Evolutionary conservation across 2,888 invertebrate genomes (phyloP).

Genomic region (Hirtodrosophila trivittata): DNA sequence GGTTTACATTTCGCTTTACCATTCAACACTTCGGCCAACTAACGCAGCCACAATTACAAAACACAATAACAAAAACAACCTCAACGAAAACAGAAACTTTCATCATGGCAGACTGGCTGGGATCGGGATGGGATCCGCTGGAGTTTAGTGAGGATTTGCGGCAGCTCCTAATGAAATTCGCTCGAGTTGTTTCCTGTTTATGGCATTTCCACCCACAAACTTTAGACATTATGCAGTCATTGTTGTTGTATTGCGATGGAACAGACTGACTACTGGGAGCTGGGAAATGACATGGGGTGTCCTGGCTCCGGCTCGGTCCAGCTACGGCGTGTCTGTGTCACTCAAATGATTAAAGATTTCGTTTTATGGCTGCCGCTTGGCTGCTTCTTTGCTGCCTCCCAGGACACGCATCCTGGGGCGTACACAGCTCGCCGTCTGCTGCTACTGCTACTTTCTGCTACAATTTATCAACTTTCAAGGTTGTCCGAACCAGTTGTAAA

Average conservation of each 20-base stretch:
- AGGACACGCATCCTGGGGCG: no score
- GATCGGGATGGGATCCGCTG: slow-evolving; percentile 10
- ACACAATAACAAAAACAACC: slow-evolving; percentile 12
- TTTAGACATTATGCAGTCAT: slow-evolving; percentile 55
- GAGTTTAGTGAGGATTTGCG: slow-evolving; percentile 52
- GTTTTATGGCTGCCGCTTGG: slow-evolving; percentile 65
- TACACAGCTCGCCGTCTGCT: slow-evolving; percentile 9
- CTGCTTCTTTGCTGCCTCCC: slow-evolving; percentile 33
- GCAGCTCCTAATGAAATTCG: slow-evolving; percentile 69
- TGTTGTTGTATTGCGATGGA: slow-evolving; percentile 19
- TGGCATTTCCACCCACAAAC: slow-evolving; percentile 59
- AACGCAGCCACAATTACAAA: background rate
- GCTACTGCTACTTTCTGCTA: slow-evolving; percentile 66
- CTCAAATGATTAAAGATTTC: slow-evolving; percentile 79
- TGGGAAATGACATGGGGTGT: slow-evolving; percentile 16
- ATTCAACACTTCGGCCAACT: slow-evolving; percentile 42
- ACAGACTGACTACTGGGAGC: slow-evolving; percentile 16
- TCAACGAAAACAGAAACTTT: slow-evolving; percentile 9
- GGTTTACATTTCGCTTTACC: slow-evolving; percentile 64
- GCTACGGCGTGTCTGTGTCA: slow-evolving; percentile 64
- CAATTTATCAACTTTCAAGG: slow-evolving; percentile 77
- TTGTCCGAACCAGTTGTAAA: slow-evolving; percentile 67
- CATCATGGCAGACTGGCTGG: slow-evolving; percentile 3
- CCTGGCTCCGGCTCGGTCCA: slow-evolving; percentile 15
- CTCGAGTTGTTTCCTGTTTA: slow-evolving; percentile 65